Conservation (phyloP, 2,888 invertebrate genomes). For the Xylota sylvarum region DNA sequence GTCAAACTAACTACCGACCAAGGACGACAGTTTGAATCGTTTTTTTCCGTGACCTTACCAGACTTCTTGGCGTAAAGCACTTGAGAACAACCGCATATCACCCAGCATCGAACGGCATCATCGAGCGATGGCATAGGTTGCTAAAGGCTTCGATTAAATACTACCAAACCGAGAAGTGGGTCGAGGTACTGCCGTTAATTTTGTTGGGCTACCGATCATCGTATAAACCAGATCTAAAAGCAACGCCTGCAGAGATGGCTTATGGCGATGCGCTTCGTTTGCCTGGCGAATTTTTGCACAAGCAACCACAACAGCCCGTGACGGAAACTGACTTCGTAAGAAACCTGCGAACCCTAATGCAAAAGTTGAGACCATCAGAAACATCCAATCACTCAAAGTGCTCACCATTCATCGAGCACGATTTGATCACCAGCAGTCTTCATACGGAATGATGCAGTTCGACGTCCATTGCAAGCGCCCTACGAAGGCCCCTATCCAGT, state of each 20-base stretch:
- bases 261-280: background rate
- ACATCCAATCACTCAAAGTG: background rate
- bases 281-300: background rate
- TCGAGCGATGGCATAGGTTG: background rate
- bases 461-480: background rate
- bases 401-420: background rate
- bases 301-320: background rate
- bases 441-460: background rate
- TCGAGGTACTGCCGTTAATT: background rate
- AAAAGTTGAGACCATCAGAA: background rate
- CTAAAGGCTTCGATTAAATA: slow-evolving; percentile 1
- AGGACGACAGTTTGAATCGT: background rate
- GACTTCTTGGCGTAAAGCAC: slow-evolving; percentile 10
- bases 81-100: slow-evolving; percentile 4
- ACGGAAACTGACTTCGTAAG: background rate
- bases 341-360: background rate
- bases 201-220: background rate
- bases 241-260: background rate
- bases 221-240: background rate
- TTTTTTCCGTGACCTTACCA: background rate
- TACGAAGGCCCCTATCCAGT: background rate
- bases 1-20: background rate
- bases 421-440: background rate
- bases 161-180: background rate
- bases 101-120: slow-evolving; percentile 14